Evolutionary conservation across 2,888 invertebrate genomes (phyloP).

Genomic region (Anaspis maculata): DNA sequence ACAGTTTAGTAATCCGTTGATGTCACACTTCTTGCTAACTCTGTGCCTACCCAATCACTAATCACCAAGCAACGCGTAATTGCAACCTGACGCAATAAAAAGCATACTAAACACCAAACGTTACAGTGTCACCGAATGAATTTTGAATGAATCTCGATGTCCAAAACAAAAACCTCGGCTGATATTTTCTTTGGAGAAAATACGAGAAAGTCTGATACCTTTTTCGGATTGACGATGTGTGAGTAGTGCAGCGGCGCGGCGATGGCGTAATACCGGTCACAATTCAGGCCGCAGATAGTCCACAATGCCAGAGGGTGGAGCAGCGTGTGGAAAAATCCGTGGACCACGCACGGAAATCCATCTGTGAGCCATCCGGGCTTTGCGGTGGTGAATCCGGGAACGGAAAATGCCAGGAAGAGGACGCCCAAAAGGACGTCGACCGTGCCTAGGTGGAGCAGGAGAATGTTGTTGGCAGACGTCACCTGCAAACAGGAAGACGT

Average conservation of each 20-base stretch:
- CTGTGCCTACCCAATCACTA: too few relatives aligned
- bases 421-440: constrained; percentile 60
- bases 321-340: constrained; percentile 60
- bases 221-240: constrained; percentile 63
- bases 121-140: too few relatives aligned
- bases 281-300: constrained; percentile 74
- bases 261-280: constrained; percentile 72
- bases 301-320: constrained; percentile 68
- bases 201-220: constrained; percentile 49
- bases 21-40: too few relatives aligned
- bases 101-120: too few relatives aligned
- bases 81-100: too few relatives aligned
- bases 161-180: too few relatives aligned
- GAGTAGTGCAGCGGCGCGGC: constrained; percentile 73
- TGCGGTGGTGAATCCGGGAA: constrained; percentile 42
- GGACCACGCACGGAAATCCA: constrained; percentile 53
- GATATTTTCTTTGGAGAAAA: too few relatives aligned
- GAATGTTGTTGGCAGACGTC: constrained; percentile 60
- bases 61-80: too few relatives aligned
- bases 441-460: constrained; percentile 64
- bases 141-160: too few relatives aligned
- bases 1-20: too few relatives aligned
- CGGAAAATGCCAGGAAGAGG: constrained; percentile 50
- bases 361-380: constrained; percentile 40
- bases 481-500: constrained; percentile 41